Base-by-base conservation (phyloP, 2,797 vertebrate genomes). In the Eleutherodactylus coqui region DNA sequence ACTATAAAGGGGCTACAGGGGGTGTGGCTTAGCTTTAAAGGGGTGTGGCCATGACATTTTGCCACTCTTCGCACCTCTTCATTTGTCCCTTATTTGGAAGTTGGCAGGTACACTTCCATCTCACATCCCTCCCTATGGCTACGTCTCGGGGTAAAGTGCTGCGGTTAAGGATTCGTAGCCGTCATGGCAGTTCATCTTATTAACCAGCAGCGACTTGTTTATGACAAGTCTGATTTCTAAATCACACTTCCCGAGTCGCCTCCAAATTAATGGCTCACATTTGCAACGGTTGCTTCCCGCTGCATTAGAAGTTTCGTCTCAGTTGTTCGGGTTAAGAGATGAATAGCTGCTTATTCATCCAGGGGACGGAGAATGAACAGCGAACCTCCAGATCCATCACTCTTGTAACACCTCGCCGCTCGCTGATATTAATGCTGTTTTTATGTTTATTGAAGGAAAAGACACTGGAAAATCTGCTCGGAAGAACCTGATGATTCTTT, bases 401-500 rank as follows among this genome's bases (percentile, higher is more conserved):
- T 81, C 78, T 51, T 62, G 34, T 0, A 64, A 67, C 60, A 81
- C 51, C 69, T 80, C 5, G 29, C 70, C 81, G 78, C 19, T 55
- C 75, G 32, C 38, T 34, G 76, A 79, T 85, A 85, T 79, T 85
- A 85, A 85, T 72, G 36, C 53, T 67, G 45, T 75, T 80, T 75
- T 53, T 75, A 81, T 75, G 51, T 86, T 27, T 79, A 47, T 85
- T 80, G 84, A 85, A 62, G 77, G 62, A 49, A 85, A 51, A 77
- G 51, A 79, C 53, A 29, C 69, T 27, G 43, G 76, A 51, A 64
- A 85, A 85, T 69, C 27, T 62, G 41, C 43, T 34, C 9, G 10
- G 29, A 64, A 29, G 67, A 64, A 62, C 17, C 53, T 19, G 53
- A 79, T 80, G 29, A 34, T 64, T 67, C 60, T 67, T 27, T 5